Evolutionary conservation across 2,797 vertebrate genomes (phyloP), one percentile per base, ranked within the genome.

Genomic region (Melopsittacus undulatus): DNA sequence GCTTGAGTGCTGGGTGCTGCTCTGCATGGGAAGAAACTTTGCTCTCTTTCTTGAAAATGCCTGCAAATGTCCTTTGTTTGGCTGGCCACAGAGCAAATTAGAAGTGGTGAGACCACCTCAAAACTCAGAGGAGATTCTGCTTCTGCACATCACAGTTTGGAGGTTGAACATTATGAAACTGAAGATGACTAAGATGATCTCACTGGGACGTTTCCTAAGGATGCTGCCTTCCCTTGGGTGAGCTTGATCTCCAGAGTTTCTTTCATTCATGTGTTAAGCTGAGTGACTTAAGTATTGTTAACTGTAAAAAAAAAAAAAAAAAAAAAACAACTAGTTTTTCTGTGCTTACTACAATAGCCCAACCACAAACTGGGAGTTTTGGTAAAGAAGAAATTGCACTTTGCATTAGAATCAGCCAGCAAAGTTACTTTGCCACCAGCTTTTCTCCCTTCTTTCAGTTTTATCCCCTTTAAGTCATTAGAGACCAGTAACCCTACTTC

Each of bases 191-290:
- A 64, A 96, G 94, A 34, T 36, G 61, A 46, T 87, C 90, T 77
- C 59, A 61, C 42, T 74, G 61, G 73, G 56, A 61, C 61, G 27
- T 92, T 86, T 94, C 81, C 66, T 83, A 84, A 89, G 72, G 66
- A 75, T 63, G 46, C 73, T 90, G 48, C 42, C 81, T 82, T 90
- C 64, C 54, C 56, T 64, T 64, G 45, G 57, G 83, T 91, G 70
- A 92, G 46, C 40, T 27, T 2, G 2, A 9, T 90, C 95, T 72
- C 68, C 40, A 61, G 83, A 64, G 36, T 70, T 88, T 81, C n/a
- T 77, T 94, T 89, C 77, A 81, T 89, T 94, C 85, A 91, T 75
- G n/a, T 36, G 43, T 91, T 92, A 81, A 93, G 48, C 61, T 88
- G 74, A 84, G 80, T 59, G 52, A 74, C 48, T 94, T 90, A 75